Percentiles rank a stretch among this genome's conserved stretches.
phyloP scores from a whole-genome alignment of 2,797 vertebrate genomes.

The Phalloptychus januarius region DNA sequence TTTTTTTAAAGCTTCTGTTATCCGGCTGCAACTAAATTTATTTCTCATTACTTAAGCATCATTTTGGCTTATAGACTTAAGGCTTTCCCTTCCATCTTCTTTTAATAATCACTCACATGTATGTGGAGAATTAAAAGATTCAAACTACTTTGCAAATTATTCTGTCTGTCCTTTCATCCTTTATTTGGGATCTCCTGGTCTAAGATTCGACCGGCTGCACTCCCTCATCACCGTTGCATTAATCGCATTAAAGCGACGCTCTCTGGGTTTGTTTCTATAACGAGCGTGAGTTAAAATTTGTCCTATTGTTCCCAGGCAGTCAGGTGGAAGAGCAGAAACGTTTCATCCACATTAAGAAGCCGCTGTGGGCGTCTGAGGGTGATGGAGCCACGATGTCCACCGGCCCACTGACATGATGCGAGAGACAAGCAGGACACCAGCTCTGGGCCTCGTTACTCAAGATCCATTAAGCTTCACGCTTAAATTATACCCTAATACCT shows the following conservation, averaged over 20 bases:
- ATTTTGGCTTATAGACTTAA: slow-evolving; percentile 13
- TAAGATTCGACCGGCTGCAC: slow-evolving; percentile 38
- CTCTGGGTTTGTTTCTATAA: slow-evolving; percentile 39
- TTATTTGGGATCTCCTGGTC: slow-evolving; percentile 25
- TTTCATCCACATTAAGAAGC: slow-evolving; percentile 49
- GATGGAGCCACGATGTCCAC: slow-evolving; percentile 54
- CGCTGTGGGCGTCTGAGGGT: slow-evolving; percentile 51
- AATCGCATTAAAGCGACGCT: slow-evolving; percentile 42
- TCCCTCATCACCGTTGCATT: slow-evolving; percentile 27
- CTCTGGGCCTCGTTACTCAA: slow-evolving; percentile 72
- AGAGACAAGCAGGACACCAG: slow-evolving; percentile 70
- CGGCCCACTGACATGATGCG: slow-evolving; percentile 61
- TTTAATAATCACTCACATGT: slow-evolving; percentile 19
- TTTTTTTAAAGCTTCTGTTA: not conserved
- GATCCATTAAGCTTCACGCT: slow-evolving; percentile 79
- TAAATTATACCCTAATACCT: slow-evolving; percentile 78
- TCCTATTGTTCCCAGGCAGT: slow-evolving; percentile 58
- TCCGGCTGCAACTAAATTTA: not conserved
- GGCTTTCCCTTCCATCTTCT: slow-evolving; percentile 20
- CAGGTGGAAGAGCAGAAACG: slow-evolving; percentile 54
- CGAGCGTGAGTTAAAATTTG: slow-evolving; percentile 21
- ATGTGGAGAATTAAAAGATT: slow-evolving; percentile 25
- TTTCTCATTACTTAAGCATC: slow-evolving; percentile 11
- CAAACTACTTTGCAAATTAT: slow-evolving; percentile 44
- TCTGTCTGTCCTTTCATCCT: slow-evolving; percentile 28